Conservation (phyloP, 2,888 invertebrate genomes). For the Pheosia tremula region DNA sequence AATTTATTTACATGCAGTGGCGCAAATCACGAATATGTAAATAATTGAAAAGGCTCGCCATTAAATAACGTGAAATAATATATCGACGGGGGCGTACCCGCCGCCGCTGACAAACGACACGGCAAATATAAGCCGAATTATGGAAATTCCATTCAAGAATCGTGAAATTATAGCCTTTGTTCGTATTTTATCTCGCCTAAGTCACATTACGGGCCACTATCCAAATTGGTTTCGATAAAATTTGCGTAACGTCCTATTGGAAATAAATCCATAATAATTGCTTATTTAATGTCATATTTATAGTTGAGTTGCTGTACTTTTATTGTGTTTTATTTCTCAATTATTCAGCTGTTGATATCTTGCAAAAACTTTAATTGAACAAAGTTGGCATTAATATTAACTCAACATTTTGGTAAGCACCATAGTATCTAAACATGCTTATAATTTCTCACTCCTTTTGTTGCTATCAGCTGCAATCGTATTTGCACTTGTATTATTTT, state of each 20-base stretch:
- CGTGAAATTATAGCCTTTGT: constrained; percentile 71
- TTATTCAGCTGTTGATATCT: too few species aligned
- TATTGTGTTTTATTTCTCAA: constrained; percentile 33
- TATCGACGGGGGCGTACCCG: constrained; percentile 40
- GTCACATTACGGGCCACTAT: constrained; percentile 69
- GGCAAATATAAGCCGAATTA: constrained; percentile 72
- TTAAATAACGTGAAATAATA: constrained; percentile 61
- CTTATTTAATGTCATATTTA: constrained; percentile 62
- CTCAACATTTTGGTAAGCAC: too few species aligned
- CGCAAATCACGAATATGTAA: constrained; percentile 55
- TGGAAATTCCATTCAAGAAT: constrained; percentile 68
- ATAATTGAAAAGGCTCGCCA: constrained; percentile 49
- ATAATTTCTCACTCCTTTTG: too few species aligned
- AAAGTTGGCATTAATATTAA: too few species aligned
- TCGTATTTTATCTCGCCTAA: constrained; percentile 69
- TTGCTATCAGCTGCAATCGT: too few species aligned
- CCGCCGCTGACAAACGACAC: constrained; percentile 56
- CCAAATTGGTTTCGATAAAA: constrained; percentile 78
- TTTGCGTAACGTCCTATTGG: constrained; percentile 67
- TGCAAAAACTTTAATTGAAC: too few species aligned
- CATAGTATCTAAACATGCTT: too few species aligned
- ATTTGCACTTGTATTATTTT: constrained; percentile 8
- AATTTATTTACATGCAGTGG: constrained; percentile 41
- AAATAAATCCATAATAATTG: constrained; percentile 76
- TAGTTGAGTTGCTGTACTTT: constrained; percentile 39